These are phyloP conservation scores for Daubentonia madagascariensis DNA, from an alignment of 2,113 vertebrate species.

Conservation along the genomic window DNA sequence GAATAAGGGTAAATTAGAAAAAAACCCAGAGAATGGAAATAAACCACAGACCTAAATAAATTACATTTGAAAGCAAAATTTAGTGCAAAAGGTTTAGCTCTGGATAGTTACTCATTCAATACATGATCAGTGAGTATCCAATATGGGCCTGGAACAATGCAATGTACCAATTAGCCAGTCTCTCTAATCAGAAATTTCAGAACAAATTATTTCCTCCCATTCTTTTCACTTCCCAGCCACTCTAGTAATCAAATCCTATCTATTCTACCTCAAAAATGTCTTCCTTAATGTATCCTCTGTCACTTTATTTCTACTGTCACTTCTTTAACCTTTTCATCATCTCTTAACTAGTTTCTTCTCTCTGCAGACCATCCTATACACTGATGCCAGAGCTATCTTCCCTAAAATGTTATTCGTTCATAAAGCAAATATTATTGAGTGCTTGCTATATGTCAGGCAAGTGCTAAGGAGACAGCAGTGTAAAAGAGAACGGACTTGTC, in stretches of 20 bases:
- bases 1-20: slow-evolving; percentile 23
- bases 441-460: not conserved
- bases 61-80: slow-evolving; percentile 2
- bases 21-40: slow-evolving; percentile 3
- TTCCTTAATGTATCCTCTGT: not conserved
- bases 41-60: not conserved
- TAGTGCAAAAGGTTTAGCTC: not conserved
- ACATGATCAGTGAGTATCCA: not conserved
- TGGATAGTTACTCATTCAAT: not conserved
- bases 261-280: not conserved
- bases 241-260: not conserved
- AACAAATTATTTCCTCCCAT: not conserved
- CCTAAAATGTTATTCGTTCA: not conserved
- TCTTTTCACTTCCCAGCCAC: slow-evolving; percentile 1
- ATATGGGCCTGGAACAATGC: not conserved
- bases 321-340: not conserved
- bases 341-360: not conserved
- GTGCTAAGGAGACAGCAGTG: not conserved
- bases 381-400: not conserved
- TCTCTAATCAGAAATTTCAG: not conserved
- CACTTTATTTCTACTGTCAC: not conserved
- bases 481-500: not conserved
- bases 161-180: not conserved
- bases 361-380: not conserved
- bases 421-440: not conserved